Evolutionary conservation across 2,113 vertebrate species (phyloP), one percentile per base, ranked within the genome.

Genomic region (Phodopus roborovskii): DNA sequence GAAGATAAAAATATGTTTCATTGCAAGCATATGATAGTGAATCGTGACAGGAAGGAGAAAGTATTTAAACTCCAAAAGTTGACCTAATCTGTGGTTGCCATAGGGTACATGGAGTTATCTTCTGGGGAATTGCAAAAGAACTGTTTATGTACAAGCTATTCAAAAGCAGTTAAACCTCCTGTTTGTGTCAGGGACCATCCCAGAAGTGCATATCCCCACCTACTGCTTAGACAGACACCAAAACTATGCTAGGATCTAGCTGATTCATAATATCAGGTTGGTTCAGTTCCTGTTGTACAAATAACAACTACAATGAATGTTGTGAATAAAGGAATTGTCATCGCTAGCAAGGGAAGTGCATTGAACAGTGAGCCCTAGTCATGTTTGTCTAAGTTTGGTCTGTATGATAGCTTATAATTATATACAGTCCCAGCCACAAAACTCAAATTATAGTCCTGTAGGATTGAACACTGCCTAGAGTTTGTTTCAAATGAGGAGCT

Each of bases 401-500:
- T 90, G 75, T 86, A 28, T 83, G 17, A 36, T 83, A 26, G 64
- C 45, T 30, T 68, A 68, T 48, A 89, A 75, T 79, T 50, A 39
- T 62, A 48, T 6, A 26, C 19, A 75, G 26, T 79, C 56, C 70
- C 53, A 70, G 30, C 50, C n/a, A 58, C 88, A 73, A 94, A 70
- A 90, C 16, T 78, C 22, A 16, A 91, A n/a, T 48, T 30, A 53
- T 5, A 58, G 50, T 84, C 19, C 33, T 68, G 15, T 4, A 87
- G 16, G 56, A 60, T 6, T 28, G 28, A 79, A 66, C 5, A 4
- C 83, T 94, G 3, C n/a, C 62, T 86, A 81, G 85, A 73, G 89
- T 91, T 56, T 58, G 39, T 94, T 87, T 96, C 56, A 70, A 12
- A 10, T 15, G 56, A 88, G 90, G 36, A 62, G 91, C 89, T 50